Conservation (phyloP, 2,888 invertebrate genomes). For the Cerceris ruficornis region DNA sequence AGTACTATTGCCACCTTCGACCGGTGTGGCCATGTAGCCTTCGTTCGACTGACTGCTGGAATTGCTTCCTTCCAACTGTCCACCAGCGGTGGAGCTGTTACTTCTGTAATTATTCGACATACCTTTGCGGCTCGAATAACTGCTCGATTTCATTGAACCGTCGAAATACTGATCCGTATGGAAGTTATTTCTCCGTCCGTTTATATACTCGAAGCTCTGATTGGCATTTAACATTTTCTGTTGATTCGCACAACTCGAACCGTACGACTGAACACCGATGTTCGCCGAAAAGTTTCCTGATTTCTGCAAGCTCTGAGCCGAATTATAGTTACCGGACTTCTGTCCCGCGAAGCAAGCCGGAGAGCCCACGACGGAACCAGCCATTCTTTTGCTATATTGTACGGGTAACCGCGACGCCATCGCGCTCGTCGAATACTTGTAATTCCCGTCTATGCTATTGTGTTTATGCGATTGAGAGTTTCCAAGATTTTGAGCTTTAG, state of each 20-base stretch:
- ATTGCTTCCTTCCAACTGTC: conserved; percentile 38
- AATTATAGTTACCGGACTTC: conserved; percentile 53
- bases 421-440: conserved; percentile 52
- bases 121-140: conserved; percentile 53
- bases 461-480: conserved; percentile 55
- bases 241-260: conserved; percentile 9
- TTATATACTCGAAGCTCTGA: conserved; percentile 55
- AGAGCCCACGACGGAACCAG: conserved; percentile 61
- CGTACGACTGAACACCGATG: conserved; percentile 32
- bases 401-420: conserved; percentile 58
- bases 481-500: conserved; percentile 41
- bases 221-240: conserved; percentile 37
- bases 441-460: conserved; percentile 44
- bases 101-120: conserved; percentile 43
- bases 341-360: conserved; percentile 56
- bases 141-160: conserved; percentile 26
- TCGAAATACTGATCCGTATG: conserved; percentile 56
- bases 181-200: conserved; percentile 49
- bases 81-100: conserved; percentile 13
- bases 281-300: conserved; percentile 23
- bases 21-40: conserved; percentile 10
- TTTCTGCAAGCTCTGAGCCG: conserved; percentile 46
- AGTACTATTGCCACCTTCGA: conserved; percentile 31
- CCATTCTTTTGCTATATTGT: conserved; percentile 54
- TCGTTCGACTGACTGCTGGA: conserved; percentile 38